Percentiles rank a stretch among this genome's conserved stretches.
Evolutionary conservation across 1,140 invertebrate species (phyloP).

Genomic region (Rhizoglyphus robini): DNA sequence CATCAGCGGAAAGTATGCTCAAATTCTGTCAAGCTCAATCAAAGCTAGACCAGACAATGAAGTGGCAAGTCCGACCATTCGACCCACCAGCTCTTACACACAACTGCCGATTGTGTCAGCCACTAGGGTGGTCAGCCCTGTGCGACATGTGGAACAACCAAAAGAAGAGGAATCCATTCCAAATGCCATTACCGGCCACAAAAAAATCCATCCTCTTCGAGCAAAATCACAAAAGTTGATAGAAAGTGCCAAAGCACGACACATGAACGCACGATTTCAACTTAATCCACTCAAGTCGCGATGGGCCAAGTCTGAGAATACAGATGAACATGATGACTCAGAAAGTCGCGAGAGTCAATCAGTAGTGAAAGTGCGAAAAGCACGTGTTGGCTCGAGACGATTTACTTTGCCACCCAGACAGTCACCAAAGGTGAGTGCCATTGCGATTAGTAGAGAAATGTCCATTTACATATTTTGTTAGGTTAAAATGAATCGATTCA

Average conservation of each 20-base stretch:
- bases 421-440: constrained; percentile 5
- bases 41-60: constrained; percentile 35
- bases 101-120: neutral
- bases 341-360: neutral
- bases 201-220: neutral
- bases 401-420: constrained; percentile 12
- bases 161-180: constrained; percentile 1
- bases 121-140: neutral
- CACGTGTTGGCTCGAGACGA: constrained; percentile 10
- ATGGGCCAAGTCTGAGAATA: neutral
- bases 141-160: neutral
- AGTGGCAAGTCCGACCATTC: constrained; percentile 12
- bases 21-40: constrained; percentile 55
- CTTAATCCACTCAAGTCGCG: constrained; percentile 12
- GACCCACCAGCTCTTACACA: neutral
- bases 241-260: constrained; percentile 10
- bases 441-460: neutral
- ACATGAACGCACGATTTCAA: neutral
- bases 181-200: constrained; percentile 1
- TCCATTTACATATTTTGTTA: constrained; percentile 7
- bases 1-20: constrained; percentile 68
- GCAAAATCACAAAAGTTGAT: constrained; percentile 13
- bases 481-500: constrained; percentile 31
- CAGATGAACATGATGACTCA: neutral
- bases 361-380: neutral